Conservation (phyloP, 2,888 invertebrate genomes). For the Steinernema hermaphroditum region DNA sequence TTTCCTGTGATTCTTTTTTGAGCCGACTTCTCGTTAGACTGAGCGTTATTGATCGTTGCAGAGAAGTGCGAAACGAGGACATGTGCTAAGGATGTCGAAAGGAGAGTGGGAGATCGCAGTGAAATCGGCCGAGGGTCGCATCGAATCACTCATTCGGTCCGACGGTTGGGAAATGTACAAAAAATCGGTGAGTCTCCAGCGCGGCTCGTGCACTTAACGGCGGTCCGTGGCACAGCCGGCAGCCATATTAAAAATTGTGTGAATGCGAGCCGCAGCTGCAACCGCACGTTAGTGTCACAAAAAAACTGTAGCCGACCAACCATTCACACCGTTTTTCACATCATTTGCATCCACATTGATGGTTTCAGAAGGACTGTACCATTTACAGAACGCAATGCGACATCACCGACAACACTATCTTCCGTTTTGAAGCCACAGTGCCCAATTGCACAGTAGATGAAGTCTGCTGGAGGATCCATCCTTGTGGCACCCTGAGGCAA, state of each 20-base stretch:
- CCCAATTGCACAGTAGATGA: slow-evolving; percentile 20
- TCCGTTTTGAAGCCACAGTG: slow-evolving; percentile 17
- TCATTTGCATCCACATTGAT: background rate
- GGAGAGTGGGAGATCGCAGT: slow-evolving; percentile 12
- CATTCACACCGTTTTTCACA: background rate
- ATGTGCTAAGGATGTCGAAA: slow-evolving; percentile 9
- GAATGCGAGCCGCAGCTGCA: slow-evolving; percentile 21
- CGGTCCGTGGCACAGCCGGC: background rate
- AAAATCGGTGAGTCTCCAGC: slow-evolving; percentile 14
- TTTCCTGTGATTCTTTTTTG: too few relatives aligned
- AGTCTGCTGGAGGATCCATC: slow-evolving; percentile 2
- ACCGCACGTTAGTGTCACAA: background rate
- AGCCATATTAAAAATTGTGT: background rate
- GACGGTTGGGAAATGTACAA: slow-evolving; percentile 23
- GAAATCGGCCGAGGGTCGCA: slow-evolving; percentile 20
- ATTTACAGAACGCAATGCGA: slow-evolving; percentile 26
- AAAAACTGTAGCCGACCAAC: background rate
- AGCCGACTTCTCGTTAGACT: background rate
- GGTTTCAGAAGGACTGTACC: slow-evolving; percentile 15
- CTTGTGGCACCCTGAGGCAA: background rate
- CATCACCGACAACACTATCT: slow-evolving; percentile 18
- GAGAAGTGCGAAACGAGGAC: slow-evolving; percentile 5
- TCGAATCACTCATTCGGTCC: slow-evolving; percentile 20
- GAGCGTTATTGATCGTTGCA: slow-evolving; percentile 25
- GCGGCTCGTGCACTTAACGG: background rate